phyloP scores from a whole-genome alignment of 2,888 invertebrate species.

The Enchytraeus crypticus region DNA sequence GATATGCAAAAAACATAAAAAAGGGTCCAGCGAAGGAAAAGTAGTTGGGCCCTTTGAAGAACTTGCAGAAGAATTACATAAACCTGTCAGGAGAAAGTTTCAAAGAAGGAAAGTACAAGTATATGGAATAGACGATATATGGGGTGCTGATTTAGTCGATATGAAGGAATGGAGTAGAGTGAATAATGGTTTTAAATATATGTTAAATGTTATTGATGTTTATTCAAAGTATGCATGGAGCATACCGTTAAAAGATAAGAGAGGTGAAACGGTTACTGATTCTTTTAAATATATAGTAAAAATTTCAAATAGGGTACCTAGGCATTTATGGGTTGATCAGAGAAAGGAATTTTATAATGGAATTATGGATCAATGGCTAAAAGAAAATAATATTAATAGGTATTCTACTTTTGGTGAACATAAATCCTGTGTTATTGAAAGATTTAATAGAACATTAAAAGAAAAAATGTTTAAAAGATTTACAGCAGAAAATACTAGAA shows the following conservation, averaged over 20 bases:
- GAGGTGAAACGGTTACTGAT: not conserved
- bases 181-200: not conserved
- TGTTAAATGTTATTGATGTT: not conserved
- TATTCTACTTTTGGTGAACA: not conserved
- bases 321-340: not conserved
- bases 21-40: too few relatives aligned
- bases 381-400: slow-evolving; percentile 1
- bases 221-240: slow-evolving; percentile 1
- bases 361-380: not conserved
- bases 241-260: not conserved
- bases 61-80: slow-evolving; percentile 1
- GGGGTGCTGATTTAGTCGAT: not conserved
- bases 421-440: not conserved
- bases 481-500: slow-evolving; percentile 5
- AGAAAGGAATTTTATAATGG: not conserved
- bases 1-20: not conserved
- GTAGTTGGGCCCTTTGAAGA: slow-evolving; percentile 3
- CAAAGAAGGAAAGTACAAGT: not conserved
- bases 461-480: slow-evolving; percentile 1
- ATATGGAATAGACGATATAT: not conserved
- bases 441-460: slow-evolving; percentile 1
- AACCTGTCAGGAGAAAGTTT: not conserved
- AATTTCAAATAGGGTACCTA: not conserved
- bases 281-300: not conserved
- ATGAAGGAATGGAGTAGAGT: not conserved